These are phyloP conservation scores for Sebastes vulpes DNA, from an alignment of 2,797 vertebrate genomes.

Conservation along the genomic window DNA sequence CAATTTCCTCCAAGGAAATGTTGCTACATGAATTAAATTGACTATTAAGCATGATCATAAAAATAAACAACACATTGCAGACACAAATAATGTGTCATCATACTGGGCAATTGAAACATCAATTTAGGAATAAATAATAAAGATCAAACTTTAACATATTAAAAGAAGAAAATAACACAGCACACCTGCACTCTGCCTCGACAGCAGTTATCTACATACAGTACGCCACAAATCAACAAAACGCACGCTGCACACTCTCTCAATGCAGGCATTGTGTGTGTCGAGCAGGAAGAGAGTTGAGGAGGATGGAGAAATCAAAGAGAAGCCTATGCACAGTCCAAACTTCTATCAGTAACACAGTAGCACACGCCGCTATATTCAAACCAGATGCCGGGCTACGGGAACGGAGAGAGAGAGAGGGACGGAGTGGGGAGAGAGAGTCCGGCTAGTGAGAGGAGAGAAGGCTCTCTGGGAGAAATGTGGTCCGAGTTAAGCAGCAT, in stretches of 20 bases:
- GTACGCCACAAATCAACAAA: conserved; percentile 8
- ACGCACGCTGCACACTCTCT: conserved; percentile 21
- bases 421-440: conserved; percentile 57
- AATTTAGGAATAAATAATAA: conserved; percentile 9
- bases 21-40: neutral
- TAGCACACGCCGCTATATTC: conserved; percentile 87
- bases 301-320: conserved; percentile 75
- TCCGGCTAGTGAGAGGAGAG: conserved; percentile 57
- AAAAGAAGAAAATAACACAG: neutral
- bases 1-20: conserved; percentile 26
- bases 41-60: conserved; percentile 10
- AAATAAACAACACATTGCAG: conserved; percentile 13
- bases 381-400: conserved; percentile 88
- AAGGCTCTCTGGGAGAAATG: conserved; percentile 83
- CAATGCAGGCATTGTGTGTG: conserved; percentile 64
- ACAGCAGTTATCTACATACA: neutral
- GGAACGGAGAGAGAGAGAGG: conserved; percentile 55
- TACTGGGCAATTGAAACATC: neutral
- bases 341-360: conserved; percentile 84
- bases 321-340: conserved; percentile 73
- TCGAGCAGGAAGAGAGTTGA: conserved; percentile 62
- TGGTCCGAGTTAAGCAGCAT: conserved; percentile 89
- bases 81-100: conserved; percentile 7
- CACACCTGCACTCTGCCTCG: neutral
- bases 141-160: neutral